These are phyloP conservation scores for Drosophila pachea DNA, from an alignment of 1,140 invertebrate species.

Conservation along the genomic window DNA sequence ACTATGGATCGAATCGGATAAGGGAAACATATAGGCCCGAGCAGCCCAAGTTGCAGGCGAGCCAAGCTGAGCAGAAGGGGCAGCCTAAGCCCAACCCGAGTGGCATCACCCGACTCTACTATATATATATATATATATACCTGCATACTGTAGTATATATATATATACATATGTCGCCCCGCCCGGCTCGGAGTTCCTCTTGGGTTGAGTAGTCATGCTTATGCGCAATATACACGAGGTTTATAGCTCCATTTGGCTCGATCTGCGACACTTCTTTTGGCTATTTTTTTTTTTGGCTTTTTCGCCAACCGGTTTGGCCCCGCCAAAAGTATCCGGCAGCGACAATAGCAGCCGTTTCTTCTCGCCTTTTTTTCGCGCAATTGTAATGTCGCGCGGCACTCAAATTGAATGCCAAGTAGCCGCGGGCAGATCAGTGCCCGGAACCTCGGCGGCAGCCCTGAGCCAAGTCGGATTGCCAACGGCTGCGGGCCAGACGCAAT, in stretches of 20 bases:
- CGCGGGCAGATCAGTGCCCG: slow-evolving; percentile 52
- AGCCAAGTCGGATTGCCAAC: slow-evolving; percentile 58
- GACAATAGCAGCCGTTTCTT: slow-evolving; percentile 59
- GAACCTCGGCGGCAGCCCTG: slow-evolving; percentile 37
- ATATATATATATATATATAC: no score
- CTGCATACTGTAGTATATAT: no score
- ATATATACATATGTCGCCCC: no score
- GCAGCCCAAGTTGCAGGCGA: background rate
- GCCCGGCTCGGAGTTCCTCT: no score
- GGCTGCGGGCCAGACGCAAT: slow-evolving; percentile 59
- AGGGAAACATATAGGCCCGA: background rate
- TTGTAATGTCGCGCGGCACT: slow-evolving; percentile 68
- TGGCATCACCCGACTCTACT: no score
- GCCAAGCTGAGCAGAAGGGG: background rate
- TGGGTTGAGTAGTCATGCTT: no score
- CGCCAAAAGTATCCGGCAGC: slow-evolving; percentile 73
- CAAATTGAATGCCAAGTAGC: slow-evolving; percentile 68
- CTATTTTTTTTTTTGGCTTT: slow-evolving; percentile 14
- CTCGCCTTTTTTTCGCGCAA: slow-evolving; percentile 33
- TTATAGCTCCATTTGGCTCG: slow-evolving; percentile 22
- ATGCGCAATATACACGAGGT: no score
- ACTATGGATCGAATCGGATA: no score
- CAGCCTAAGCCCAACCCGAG: no score
- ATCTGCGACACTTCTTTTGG: background rate
- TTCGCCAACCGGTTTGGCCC: slow-evolving; percentile 38